Conservation (phyloP, 2,113 vertebrate species). For the Parus major region DNA sequence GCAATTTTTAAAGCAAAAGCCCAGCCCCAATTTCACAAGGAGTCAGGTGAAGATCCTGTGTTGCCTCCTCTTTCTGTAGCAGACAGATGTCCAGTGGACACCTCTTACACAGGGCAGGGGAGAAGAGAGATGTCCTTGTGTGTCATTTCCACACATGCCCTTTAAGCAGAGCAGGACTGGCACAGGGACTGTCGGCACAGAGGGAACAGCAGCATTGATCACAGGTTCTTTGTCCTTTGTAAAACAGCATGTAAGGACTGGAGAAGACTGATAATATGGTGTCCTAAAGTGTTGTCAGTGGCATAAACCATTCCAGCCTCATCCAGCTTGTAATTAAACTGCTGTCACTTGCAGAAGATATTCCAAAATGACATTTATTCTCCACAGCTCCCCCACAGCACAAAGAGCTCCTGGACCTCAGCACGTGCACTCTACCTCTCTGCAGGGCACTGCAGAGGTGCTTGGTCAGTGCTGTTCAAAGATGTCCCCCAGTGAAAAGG, state of each 20-base stretch:
- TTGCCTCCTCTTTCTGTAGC: neutral
- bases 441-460: neutral
- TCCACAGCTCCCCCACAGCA: neutral
- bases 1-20: neutral
- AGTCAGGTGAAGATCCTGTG: neutral
- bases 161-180: neutral
- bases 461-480: neutral
- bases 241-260: neutral
- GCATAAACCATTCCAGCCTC: neutral
- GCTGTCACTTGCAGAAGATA: neutral
- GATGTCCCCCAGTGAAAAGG: neutral
- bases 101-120: neutral
- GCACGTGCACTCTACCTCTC: neutral
- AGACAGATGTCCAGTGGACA: neutral
- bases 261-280: neutral
- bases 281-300: neutral
- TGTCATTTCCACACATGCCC: neutral
- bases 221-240: neutral
- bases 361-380: neutral
- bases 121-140: neutral
- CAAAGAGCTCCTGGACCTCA: neutral
- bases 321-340: conserved; percentile 49
- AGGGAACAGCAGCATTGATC: neutral
- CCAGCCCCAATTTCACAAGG: neutral
- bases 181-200: neutral